These are phyloP conservation scores for Tupiocoris notatus DNA, from an alignment of 2,888 invertebrate genomes.

Conservation along the genomic window DNA sequence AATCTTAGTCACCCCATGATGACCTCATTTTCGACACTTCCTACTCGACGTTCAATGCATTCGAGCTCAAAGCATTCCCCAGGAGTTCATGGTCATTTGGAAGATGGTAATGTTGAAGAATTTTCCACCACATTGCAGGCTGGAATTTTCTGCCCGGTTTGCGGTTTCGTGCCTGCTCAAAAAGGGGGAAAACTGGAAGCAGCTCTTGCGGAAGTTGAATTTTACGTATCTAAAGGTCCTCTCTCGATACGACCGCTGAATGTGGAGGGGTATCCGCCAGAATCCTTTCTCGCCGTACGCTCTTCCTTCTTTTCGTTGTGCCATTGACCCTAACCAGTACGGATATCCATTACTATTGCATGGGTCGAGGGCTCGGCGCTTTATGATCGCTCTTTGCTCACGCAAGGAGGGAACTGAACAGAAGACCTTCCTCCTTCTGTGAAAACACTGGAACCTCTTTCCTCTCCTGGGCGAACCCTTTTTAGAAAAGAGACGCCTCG, in stretches of 20 bases:
- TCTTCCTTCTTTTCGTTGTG: too few relatives aligned
- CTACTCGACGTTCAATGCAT: too few relatives aligned
- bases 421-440: neutral
- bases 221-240: neutral
- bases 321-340: neutral
- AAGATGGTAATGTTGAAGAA: too few relatives aligned
- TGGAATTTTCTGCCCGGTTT: too few relatives aligned
- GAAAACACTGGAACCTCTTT: neutral
- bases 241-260: too few relatives aligned
- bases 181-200: neutral
- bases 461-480: constrained; percentile 1
- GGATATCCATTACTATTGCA: constrained; percentile 20
- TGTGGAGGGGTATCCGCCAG: neutral
- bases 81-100: too few relatives aligned
- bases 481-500: neutral
- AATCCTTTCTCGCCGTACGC: neutral
- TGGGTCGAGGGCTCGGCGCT: neutral
- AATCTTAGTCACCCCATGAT: too few relatives aligned
- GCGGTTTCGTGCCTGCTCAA: too few relatives aligned
- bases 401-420: neutral
- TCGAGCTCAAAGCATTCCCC: too few relatives aligned
- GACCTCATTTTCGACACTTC: too few relatives aligned
- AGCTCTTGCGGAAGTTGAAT: neutral
- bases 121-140: too few relatives aligned
- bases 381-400: constrained; percentile 1